A percentile compares a stretch with the other conserved stretches of the same genome.
phyloP scores from a whole-genome alignment of 2,888 invertebrate species.

The Parelbella ahira region DNA sequence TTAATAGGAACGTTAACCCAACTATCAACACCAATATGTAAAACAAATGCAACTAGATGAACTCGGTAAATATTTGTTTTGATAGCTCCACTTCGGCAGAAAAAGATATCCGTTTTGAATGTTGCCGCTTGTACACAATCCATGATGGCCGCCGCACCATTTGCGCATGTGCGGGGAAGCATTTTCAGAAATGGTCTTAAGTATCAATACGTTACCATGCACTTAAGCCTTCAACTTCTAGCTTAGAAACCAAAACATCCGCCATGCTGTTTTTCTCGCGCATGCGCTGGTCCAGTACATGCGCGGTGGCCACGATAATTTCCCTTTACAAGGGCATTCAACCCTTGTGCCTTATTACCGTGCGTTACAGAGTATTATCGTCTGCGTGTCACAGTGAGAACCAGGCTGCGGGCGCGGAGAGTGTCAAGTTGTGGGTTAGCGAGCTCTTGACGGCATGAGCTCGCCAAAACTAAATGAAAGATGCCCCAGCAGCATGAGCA shows the following conservation, averaged over 20 bases:
- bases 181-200: too few relatives aligned
- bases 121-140: too few relatives aligned
- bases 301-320: neutral
- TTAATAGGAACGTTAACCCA: too few relatives aligned
- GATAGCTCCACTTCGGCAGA: too few relatives aligned
- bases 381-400: neutral
- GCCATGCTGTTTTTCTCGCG: neutral
- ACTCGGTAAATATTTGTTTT: too few relatives aligned
- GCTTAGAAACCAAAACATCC: neutral
- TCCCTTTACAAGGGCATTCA: neutral
- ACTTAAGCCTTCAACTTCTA: too few relatives aligned
- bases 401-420: conserved; percentile 1
- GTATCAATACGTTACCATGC: too few relatives aligned
- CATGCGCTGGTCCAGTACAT: neutral
- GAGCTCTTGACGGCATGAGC: conserved; percentile 45
- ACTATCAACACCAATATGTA: too few relatives aligned
- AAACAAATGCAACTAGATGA: too few relatives aligned
- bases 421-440: conserved; percentile 22
- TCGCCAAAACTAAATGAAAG: conserved; percentile 70
- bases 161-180: too few relatives aligned
- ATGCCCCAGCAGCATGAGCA: conserved; percentile 63
- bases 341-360: conserved; percentile 20
- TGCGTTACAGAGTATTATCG: conserved; percentile 23
- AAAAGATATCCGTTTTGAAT: too few relatives aligned
- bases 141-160: too few relatives aligned